Conservation (phyloP, 2,113 vertebrate genomes). For the Corythornis madagascariensis region DNA sequence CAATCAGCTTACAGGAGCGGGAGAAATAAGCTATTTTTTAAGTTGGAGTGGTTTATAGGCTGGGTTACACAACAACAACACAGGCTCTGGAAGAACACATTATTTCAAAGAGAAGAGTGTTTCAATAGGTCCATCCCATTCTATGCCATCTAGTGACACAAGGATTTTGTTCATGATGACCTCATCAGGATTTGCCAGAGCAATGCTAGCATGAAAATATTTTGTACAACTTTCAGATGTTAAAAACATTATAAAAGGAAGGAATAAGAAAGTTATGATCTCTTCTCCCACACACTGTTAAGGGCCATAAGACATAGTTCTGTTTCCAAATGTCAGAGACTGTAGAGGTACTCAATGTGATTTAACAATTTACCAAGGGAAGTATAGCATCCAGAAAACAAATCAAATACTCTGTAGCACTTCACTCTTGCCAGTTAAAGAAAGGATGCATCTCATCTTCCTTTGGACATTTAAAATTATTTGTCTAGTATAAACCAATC, state of each 20-base stretch:
- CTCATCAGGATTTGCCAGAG: neutral
- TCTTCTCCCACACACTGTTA: too few species aligned
- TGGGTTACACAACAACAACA: neutral
- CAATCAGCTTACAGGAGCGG: neutral
- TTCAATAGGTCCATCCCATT: neutral
- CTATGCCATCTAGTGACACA: neutral
- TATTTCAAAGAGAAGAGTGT: neutral
- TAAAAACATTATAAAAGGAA: neutral
- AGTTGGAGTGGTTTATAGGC: neutral
- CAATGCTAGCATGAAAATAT: neutral
- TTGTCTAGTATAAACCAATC: too few species aligned
- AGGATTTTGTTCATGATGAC: neutral
- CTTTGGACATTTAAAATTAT: too few species aligned
- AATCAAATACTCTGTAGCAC: too few species aligned
- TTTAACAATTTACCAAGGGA: too few species aligned
- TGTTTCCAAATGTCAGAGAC: too few species aligned
- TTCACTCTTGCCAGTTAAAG: too few species aligned
- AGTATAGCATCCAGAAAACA: too few species aligned
- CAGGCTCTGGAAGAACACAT: neutral
- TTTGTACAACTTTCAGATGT: neutral
- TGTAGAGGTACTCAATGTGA: too few species aligned
- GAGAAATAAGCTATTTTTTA: neutral
- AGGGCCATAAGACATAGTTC: too few species aligned
- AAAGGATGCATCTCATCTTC: too few species aligned
- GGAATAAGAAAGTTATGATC: neutral